Evolutionary conservation across 2,797 vertebrate species (phyloP).

Genomic region (Phaenicophaeus curvirostris): DNA sequence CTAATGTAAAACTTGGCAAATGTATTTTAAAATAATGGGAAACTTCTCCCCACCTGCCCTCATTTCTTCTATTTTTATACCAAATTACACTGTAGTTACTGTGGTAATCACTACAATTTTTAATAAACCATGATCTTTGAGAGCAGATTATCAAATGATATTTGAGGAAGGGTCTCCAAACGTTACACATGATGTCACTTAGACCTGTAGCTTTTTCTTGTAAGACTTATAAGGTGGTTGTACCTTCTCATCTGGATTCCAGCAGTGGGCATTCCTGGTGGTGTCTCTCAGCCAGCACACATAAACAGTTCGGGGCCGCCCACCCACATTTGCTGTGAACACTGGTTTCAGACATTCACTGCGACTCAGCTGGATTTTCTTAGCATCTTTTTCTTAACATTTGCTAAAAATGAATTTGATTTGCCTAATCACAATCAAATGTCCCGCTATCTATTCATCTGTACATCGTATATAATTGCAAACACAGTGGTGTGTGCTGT

Average conservation of each 20-base stretch:
- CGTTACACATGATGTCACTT: background rate
- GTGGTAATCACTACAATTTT: background rate
- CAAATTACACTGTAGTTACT: background rate
- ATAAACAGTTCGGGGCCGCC: slow-evolving; percentile 66
- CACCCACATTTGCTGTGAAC: slow-evolving; percentile 63
- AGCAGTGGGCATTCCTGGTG: slow-evolving; percentile 66
- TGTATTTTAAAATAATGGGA: background rate
- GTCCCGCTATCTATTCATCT: slow-evolving; percentile 42
- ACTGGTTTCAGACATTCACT: slow-evolving; percentile 48
- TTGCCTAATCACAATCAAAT: slow-evolving; percentile 54
- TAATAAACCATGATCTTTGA: background rate
- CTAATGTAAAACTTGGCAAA: background rate
- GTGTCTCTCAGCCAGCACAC: slow-evolving; percentile 60
- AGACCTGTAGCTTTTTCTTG: background rate
- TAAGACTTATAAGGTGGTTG: background rate
- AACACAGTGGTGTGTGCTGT: background rate
- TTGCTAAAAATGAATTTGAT: slow-evolving; percentile 55
- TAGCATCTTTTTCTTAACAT: slow-evolving; percentile 59
- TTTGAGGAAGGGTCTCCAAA: background rate
- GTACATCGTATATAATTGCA: background rate
- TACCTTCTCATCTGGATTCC: slow-evolving; percentile 72
- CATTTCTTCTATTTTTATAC: background rate
- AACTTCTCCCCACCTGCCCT: rapidly evolving
- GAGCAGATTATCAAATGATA: background rate
- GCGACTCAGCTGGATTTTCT: slow-evolving; percentile 53